These are phyloP conservation scores for Drosophila murphyi DNA, from an alignment of 1,140 invertebrate species.

Conservation along the genomic window DNA sequence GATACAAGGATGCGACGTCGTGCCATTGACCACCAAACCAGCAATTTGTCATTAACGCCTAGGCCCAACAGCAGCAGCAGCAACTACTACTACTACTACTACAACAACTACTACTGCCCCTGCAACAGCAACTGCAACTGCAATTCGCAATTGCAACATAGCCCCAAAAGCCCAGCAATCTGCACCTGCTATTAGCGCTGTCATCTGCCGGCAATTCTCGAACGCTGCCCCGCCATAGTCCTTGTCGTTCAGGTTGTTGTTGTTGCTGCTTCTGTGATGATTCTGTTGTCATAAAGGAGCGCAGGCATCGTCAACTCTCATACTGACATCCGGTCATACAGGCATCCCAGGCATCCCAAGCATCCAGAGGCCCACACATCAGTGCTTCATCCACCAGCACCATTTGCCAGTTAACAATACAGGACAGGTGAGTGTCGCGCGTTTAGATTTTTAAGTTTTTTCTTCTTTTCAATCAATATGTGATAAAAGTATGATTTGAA, in stretches of 20 bases:
- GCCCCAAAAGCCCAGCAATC: constrained; percentile 31
- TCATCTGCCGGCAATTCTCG: constrained; percentile 33
- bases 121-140: constrained; percentile 25
- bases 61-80: constrained; percentile 27
- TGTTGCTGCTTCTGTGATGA: constrained; percentile 50
- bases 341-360: neutral
- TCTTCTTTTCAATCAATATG: neutral
- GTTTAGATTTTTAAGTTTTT: too few relatives aligned
- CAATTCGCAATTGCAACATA: constrained; percentile 38
- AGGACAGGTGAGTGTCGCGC: constrained; percentile 26
- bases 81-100: constrained; percentile 3
- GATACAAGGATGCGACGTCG: constrained; percentile 58
- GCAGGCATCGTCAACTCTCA: constrained; percentile 53
- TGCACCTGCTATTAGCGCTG: constrained; percentile 36
- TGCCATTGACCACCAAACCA: constrained; percentile 72
- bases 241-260: constrained; percentile 22
- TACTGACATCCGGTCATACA: constrained; percentile 14
- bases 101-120: neutral
- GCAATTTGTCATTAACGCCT: constrained; percentile 68
- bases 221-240: constrained; percentile 3
- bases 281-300: constrained; percentile 61
- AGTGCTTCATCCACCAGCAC: constrained; percentile 37
- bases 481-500: too few relatives aligned
- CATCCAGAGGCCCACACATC: constrained; percentile 20
- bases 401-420: constrained; percentile 22